Evolutionary conservation across 2,113 vertebrate species (phyloP), one percentile per base, ranked within the genome.

Genomic region (Amia ocellicauda): DNA sequence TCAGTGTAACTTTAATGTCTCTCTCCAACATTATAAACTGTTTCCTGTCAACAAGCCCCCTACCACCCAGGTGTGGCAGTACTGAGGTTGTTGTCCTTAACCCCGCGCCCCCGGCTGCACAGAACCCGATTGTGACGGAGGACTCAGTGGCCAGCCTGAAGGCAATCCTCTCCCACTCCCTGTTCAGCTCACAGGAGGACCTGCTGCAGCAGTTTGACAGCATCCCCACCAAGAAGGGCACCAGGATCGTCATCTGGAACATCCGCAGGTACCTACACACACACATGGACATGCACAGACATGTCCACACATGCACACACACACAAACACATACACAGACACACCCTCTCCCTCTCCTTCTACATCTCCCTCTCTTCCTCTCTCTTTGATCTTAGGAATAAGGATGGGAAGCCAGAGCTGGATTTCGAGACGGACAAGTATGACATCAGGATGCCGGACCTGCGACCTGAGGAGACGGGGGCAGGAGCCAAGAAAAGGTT

Each of bases 231-330:
- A 91, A 92, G 73, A 93, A 91, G 77, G 91, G 90, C 71, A 93
- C 83, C 23, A 84, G 85, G 64, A 88, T 93, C 75, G 76, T 93
- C 66, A 90, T 91, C 83, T 92, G 91, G 91, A 93, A 90, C 69
- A 83, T 93, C 27, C 77, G 75, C 78, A 91, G 90, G 90, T 94
- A 4, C 43, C n/a, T 14, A 24, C 17, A 14, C 10, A 16, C 5
- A 28, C 36, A 7, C 27, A 23, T 7, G 24, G 14, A 1, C 22
- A 26, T 9, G 2, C 20, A 24, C 9, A 9, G 5, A 8, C 20
- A 60, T 66, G 8, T 28, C 22, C 31, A 36, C 2, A 36, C 11
- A 11, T 36, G 31, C 5, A 7, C 31, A 36, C 31, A 2, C 31
- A 7, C 31, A 11, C 2, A 36, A 36, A 2, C 31, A 7, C 31